Percentiles rank a stretch among this genome's conserved stretches.
These are phyloP conservation scores for Chironomus striatipennis DNA, from an alignment of 1,140 invertebrate genomes.

Conservation along the genomic window DNA sequence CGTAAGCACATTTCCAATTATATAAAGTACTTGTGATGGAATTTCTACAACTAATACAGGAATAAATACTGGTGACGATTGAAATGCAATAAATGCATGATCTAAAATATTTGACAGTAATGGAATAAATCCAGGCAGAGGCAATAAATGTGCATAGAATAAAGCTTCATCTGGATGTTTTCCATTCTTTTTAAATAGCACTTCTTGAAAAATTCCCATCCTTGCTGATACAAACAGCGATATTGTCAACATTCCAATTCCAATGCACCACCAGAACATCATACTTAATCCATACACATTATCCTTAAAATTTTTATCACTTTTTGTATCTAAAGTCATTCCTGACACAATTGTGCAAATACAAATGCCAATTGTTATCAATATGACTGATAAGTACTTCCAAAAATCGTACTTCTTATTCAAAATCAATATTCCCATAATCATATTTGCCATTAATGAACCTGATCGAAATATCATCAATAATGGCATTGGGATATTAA, in stretches of 20 bases:
- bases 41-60: slow-evolving; percentile 42
- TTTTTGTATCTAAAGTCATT: slow-evolving; percentile 46
- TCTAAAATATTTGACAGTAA: slow-evolving; percentile 64
- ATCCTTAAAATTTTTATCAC: background rate
- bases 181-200: slow-evolving; percentile 73
- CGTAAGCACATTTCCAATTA: slow-evolving; percentile 79
- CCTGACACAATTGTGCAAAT: slow-evolving; percentile 88
- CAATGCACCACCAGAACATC: slow-evolving; percentile 75
- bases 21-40: slow-evolving; percentile 68
- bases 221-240: slow-evolving; percentile 88
- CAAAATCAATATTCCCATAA: slow-evolving; percentile 88
- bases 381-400: slow-evolving; percentile 86
- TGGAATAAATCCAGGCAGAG: slow-evolving; percentile 76
- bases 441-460: slow-evolving; percentile 92
- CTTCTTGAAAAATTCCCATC: slow-evolving; percentile 96
- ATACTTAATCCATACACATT: slow-evolving; percentile 39
- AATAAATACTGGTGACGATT: background rate
- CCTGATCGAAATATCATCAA: slow-evolving; percentile 98
- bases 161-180: slow-evolving; percentile 93
- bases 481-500: slow-evolving; percentile 95
- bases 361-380: slow-evolving; percentile 87
- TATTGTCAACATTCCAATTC: slow-evolving; percentile 43
- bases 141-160: slow-evolving; percentile 86
- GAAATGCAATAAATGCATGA: slow-evolving; percentile 40
- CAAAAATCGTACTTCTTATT: slow-evolving; percentile 75